Conservation (phyloP, 2,888 invertebrate species). For the Drosophila antonietae region DNA sequence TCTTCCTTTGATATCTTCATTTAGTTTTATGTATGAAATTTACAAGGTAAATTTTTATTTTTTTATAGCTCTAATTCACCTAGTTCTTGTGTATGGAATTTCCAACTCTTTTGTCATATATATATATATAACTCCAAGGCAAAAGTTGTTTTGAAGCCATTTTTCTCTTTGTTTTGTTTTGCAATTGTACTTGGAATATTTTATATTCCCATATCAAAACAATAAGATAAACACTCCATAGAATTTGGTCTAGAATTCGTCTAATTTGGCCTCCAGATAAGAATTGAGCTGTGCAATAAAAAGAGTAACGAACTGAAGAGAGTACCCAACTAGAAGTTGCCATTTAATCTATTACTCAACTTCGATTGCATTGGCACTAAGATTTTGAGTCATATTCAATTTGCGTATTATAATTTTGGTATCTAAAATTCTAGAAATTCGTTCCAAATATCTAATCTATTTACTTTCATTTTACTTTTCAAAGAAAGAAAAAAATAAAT, state of each 20-base stretch:
- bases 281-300: neutral
- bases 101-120: neutral
- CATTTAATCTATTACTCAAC: neutral
- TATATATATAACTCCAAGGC: neutral
- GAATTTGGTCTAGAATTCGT: neutral
- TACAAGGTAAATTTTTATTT: neutral
- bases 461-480: neutral
- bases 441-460: neutral
- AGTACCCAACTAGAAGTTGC: too few relatives aligned
- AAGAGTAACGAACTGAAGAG: neutral
- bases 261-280: slow-evolving; percentile 12
- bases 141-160: neutral
- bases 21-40: neutral
- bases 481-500: neutral
- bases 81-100: neutral
- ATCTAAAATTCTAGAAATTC: neutral
- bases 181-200: slow-evolving; percentile 1
- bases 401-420: neutral
- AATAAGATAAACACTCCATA: neutral
- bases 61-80: neutral
- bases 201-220: slow-evolving; percentile 12
- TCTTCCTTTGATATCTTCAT: neutral
- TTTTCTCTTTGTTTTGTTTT: neutral
- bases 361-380: neutral
- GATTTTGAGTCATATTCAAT: neutral